A percentile compares a stretch with the other conserved stretches of the same genome.
phyloP scores from a whole-genome alignment of 2,888 invertebrate genomes.

The Theristus sp. region DNA sequence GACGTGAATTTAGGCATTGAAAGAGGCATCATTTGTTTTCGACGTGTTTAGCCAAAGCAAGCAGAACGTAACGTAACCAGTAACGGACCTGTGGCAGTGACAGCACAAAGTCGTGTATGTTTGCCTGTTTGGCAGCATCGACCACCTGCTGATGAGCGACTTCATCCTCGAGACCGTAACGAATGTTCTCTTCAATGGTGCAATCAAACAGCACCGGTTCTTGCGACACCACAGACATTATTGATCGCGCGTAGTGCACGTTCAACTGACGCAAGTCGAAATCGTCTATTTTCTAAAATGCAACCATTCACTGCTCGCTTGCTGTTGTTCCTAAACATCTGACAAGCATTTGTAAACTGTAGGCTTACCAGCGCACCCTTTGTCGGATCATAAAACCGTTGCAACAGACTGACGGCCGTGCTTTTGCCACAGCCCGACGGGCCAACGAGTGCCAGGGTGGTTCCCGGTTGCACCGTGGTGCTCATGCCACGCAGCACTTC shows the following conservation, averaged over 20 bases:
- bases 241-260: conserved; percentile 47
- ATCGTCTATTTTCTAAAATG: conserved; percentile 26
- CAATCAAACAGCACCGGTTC: conserved; percentile 73
- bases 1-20: too few species aligned
- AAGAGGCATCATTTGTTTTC: too few species aligned
- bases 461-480: conserved; percentile 14
- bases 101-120: conserved; percentile 29
- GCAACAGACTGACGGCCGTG: conserved; percentile 57
- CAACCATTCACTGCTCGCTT: too few species aligned
- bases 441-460: conserved; percentile 32
- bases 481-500: conserved; percentile 20
- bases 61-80: too few species aligned
- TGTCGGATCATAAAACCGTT: conserved; percentile 62
- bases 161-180: conserved; percentile 48
- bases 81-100: conserved; percentile 19
- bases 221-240: conserved; percentile 72
- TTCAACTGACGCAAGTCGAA: conserved; percentile 46
- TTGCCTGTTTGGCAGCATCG: conserved; percentile 25
- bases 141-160: conserved; percentile 18
- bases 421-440: conserved; percentile 71
- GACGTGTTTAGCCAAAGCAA: too few species aligned
- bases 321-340: too few species aligned
- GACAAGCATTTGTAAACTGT: too few species aligned
- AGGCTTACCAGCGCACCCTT: too few species aligned
- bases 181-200: conserved; percentile 67